Evolutionary conservation across 2,797 vertebrate genomes (phyloP).

Genomic region (Acanthurus leucopareius): DNA sequence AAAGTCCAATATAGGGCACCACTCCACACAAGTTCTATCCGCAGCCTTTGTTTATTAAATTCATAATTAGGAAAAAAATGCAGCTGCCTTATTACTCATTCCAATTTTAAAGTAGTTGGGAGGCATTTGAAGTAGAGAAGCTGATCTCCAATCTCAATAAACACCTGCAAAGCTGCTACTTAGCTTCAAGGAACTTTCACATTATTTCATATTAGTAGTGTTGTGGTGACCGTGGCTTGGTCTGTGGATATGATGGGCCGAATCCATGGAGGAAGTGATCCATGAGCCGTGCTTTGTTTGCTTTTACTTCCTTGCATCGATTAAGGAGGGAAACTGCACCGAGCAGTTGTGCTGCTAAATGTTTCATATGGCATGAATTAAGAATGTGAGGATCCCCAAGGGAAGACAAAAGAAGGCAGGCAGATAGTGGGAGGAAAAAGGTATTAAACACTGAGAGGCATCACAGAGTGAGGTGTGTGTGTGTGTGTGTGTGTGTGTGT

Average conservation of each 20-base stretch:
- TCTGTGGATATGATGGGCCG: slow-evolving; percentile 42
- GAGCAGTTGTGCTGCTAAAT: slow-evolving; percentile 64
- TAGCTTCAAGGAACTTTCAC: slow-evolving; percentile 64
- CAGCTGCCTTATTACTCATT: slow-evolving; percentile 64
- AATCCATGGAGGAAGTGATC: slow-evolving; percentile 48
- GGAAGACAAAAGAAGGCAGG: slow-evolving; percentile 37
- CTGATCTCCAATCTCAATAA: slow-evolving; percentile 72
- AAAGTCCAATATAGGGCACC: slow-evolving; percentile 39
- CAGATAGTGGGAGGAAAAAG: slow-evolving; percentile 25
- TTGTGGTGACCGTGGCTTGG: slow-evolving; percentile 48
- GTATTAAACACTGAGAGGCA: slow-evolving; percentile 28
- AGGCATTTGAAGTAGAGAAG: slow-evolving; percentile 66
- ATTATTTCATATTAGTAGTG: slow-evolving; percentile 60
- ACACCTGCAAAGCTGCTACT: slow-evolving; percentile 70
- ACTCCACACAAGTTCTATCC: slow-evolving; percentile 19
- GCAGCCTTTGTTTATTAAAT: slow-evolving; percentile 63
- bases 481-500: too few relatives aligned
- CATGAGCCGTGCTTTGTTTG: slow-evolving; percentile 56
- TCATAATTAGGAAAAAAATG: slow-evolving; percentile 58
- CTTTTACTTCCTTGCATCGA: slow-evolving; percentile 51
- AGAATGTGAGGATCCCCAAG: slow-evolving; percentile 48
- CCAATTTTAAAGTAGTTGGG: slow-evolving; percentile 74
- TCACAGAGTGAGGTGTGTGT: slow-evolving; percentile 18
- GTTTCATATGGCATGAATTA: slow-evolving; percentile 71
- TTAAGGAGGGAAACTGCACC: slow-evolving; percentile 50